Percentiles rank a stretch among this genome's conserved stretches.
Conservation (phyloP, 35 echinoderm and acorn worm genomes). For the Apostichopus japonicus region DNA sequence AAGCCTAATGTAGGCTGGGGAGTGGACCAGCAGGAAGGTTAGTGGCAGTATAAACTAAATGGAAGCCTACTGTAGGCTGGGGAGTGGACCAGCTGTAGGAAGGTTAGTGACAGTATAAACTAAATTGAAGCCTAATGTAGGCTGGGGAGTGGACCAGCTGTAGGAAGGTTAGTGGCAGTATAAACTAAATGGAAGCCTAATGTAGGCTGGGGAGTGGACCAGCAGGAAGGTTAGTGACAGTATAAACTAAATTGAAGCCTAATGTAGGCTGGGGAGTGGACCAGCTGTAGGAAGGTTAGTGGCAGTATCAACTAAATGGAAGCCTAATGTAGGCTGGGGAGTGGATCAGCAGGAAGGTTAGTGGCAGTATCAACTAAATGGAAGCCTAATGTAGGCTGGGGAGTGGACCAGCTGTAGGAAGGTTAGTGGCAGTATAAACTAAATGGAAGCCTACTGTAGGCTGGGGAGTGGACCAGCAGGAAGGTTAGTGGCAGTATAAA, state of each 20-base stretch:
- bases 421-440: constrained; percentile 36
- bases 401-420: constrained; percentile 91
- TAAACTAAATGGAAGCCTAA: too few relatives aligned
- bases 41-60: neutral
- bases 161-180: constrained; percentile 61
- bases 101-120: constrained; percentile 46
- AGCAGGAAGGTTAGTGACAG: constrained; percentile 70
- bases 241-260: too few relatives aligned
- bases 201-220: constrained; percentile 86
- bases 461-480: constrained; percentile 86
- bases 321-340: too few relatives aligned
- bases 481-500: constrained; percentile 52
- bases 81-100: constrained; percentile 87
- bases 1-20: too few relatives aligned
- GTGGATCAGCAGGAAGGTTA: constrained; percentile 86
- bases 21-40: constrained; percentile 90
- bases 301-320: too few relatives aligned
- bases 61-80: too few relatives aligned
- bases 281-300: constrained; percentile 81
- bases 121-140: too few relatives aligned
- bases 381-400: too few relatives aligned
- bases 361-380: too few relatives aligned
- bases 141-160: constrained; percentile 90
- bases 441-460: too few relatives aligned
- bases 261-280: constrained; percentile 90